Evolutionary conservation across 1,140 invertebrate species (phyloP).

Genomic region (Phymorhynchus buccinoides): DNA sequence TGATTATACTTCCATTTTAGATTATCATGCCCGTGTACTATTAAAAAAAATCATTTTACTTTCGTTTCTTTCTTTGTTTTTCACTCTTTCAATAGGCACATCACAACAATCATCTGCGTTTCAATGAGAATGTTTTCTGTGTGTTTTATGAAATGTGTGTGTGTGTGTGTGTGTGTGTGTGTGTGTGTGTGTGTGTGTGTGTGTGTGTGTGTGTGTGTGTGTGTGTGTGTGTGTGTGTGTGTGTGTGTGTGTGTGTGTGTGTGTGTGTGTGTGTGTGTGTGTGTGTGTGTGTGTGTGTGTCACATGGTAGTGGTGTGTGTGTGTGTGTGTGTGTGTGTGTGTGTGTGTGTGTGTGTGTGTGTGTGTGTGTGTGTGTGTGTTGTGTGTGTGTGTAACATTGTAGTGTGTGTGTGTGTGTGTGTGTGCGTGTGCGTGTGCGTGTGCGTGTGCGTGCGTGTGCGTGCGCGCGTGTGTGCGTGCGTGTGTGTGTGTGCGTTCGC

Average conservation of each 20-base stretch:
- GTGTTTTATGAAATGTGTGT: background rate
- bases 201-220: background rate
- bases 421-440: background rate
- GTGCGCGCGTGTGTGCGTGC: too few relatives aligned
- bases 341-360: background rate
- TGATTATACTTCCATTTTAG: too few relatives aligned
- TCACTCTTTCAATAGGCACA: too few relatives aligned
- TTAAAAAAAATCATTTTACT: too few relatives aligned
- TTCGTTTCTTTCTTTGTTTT: too few relatives aligned
- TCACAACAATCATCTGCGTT: too few relatives aligned
- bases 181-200: conserved; percentile 2
- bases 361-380: background rate
- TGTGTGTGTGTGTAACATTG: too few relatives aligned
- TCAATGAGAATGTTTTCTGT: too few relatives aligned
- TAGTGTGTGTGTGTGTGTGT: background rate
- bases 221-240: background rate
- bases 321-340: background rate
- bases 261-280: background rate
- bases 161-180: background rate
- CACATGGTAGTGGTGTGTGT: background rate
- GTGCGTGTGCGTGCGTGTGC: background rate
- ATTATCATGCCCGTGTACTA: too few relatives aligned
- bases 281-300: background rate
- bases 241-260: background rate
- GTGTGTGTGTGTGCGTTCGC: too few relatives aligned